Base-by-base conservation (phyloP, 2,888 invertebrate genomes). In the Campaea margaritaria region DNA sequence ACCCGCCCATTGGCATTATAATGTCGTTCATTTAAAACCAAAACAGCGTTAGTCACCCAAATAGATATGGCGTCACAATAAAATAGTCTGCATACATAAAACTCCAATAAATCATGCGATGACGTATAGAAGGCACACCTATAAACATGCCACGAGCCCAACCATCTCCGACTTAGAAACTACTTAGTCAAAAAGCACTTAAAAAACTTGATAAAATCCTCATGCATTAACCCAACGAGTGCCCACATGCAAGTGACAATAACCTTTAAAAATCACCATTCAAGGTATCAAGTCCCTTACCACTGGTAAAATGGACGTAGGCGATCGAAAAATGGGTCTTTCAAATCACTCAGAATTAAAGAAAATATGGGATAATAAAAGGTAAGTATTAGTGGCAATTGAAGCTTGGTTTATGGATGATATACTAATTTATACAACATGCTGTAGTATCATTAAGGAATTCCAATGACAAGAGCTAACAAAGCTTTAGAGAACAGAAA, bases 121-220 rank as follows among this genome's bases (percentile, higher is more conserved):
- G 74, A 76, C 73, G 71, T 70, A 66, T 65, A 43, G 60, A 69
- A 67, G 69, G 64, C 72, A 73, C 72, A 68, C 71, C 71, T 58
- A 60, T 65, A 68, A 67, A 72, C 66, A 65, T 58, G 62, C 64
- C 70, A 66, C 60, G 60, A 55, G 65, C 49, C 58, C 58, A 58
- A 57, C 63, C 43, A 47, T 53, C 57, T 50, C 50, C 44, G 53
- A 57, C 58, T 58, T 50, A 51, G 50, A 60, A 60, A 63, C 65
- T 69, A 67, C 64, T 68, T 68, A 65, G 61, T 59, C 55, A 49
- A 47, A 67, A 66, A 68, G 67, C 69, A 68, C 67, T 70, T 66
- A 65, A 68, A 68, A 62, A 65, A 65, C 66, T 70, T 68, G 73
- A 73, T 73, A 71, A 73, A 67, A 66, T 65, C 64, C 70, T 66